Conservation (phyloP, 2,113 vertebrate genomes). For the Ctenodactylus gundi region DNA sequence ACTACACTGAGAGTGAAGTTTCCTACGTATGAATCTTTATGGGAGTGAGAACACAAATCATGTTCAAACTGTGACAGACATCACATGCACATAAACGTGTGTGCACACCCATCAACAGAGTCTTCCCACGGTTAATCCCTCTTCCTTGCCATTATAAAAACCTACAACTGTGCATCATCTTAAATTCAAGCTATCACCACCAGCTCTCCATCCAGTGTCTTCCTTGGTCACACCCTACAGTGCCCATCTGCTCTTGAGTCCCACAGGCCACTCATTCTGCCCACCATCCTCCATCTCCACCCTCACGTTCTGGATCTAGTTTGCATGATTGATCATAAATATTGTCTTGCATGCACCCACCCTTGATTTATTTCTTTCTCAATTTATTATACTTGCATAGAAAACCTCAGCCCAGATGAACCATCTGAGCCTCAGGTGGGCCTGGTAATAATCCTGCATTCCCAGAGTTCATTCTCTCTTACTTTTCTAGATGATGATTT, state of each 20-base stretch:
- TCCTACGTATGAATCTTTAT: neutral
- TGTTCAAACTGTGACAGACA: no score
- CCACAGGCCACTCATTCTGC: neutral
- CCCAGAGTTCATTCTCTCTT: neutral
- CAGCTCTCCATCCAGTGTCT: neutral
- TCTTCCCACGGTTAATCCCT: neutral
- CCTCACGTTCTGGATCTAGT: neutral
- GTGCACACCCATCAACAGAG: neutral
- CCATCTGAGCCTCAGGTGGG: neutral
- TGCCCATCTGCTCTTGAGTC: neutral
- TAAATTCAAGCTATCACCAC: neutral
- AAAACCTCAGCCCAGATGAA: neutral
- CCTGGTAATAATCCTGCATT: neutral
- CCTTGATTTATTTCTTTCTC: neutral
- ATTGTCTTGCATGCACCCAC: neutral
- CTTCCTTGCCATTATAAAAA: neutral
- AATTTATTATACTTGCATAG: slow-evolving; percentile 1
- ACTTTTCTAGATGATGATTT: neutral
- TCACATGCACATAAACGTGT: neutral
- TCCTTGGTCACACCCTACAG: neutral
- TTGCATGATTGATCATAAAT: neutral
- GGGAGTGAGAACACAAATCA: neutral
- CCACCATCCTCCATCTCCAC: neutral
- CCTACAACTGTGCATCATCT: neutral
- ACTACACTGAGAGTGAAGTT: neutral